Conservation (phyloP, 2,113 vertebrate genomes). For the Pimephales promelas region DNA sequence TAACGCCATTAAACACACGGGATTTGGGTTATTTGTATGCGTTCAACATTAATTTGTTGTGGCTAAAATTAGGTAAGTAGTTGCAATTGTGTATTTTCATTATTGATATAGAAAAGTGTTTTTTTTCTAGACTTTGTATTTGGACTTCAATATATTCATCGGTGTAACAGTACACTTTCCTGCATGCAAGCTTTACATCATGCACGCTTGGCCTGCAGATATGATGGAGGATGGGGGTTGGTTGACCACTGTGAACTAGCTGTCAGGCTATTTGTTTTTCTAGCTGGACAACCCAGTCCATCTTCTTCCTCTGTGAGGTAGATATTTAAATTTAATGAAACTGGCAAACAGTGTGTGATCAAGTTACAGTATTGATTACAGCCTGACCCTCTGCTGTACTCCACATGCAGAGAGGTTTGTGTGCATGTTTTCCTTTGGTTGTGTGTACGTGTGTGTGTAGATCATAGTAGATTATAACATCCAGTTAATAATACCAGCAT, state of each 20-base stretch:
- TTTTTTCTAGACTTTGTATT: background rate
- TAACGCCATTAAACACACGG: background rate
- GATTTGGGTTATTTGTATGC: background rate
- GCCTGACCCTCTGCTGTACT: conserved; percentile 68
- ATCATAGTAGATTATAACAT: background rate
- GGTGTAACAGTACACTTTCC: background rate
- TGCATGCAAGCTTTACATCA: background rate
- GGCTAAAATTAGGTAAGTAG: conserved; percentile 57
- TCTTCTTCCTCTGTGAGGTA: conserved; percentile 60
- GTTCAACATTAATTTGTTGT: background rate
- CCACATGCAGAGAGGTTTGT: conserved; percentile 24
- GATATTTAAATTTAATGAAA: conserved; percentile 84
- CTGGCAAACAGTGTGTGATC: conserved; percentile 76
- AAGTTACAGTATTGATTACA: conserved; percentile 81
- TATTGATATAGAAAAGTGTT: background rate
- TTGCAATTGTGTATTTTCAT: background rate
- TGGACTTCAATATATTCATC: background rate
- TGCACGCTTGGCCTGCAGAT: background rate
- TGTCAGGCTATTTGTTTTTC: background rate
- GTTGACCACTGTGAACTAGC: conserved; percentile 8
- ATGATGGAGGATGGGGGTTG: background rate
- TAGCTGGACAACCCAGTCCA: conserved; percentile 46
- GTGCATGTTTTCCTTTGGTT: background rate
- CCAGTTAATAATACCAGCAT: conserved; percentile 1
- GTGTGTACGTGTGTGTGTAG: background rate